Percentiles rank a stretch among this genome's conserved stretches.
Evolutionary conservation across 2,888 invertebrate genomes (phyloP).

Genomic region (Ametastegia equiseti): DNA sequence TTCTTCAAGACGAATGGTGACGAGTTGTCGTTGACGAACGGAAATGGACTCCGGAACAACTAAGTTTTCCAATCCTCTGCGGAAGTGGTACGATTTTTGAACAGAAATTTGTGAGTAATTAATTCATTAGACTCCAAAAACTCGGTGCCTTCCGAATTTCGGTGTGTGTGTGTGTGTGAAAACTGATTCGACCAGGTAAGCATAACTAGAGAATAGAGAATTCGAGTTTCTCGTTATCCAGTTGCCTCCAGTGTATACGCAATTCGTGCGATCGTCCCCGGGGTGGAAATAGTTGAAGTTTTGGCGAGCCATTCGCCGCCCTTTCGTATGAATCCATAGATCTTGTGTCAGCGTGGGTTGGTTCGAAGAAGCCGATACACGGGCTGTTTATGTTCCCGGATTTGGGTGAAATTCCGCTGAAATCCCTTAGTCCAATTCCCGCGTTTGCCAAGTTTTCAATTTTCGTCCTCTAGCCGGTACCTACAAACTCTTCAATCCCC

Average conservation of each 20-base stretch:
- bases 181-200: too few species aligned
- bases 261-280: not conserved
- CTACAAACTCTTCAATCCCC: not conserved
- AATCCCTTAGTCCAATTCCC: slow-evolving; percentile 36
- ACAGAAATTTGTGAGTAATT: too few species aligned
- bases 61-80: too few species aligned
- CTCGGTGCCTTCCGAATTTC: too few species aligned
- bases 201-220: too few species aligned
- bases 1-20: too few species aligned
- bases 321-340: slow-evolving; percentile 23
- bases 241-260: not conserved
- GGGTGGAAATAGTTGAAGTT: slow-evolving; percentile 20
- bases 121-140: too few species aligned
- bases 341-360: slow-evolving; percentile 1
- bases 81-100: too few species aligned
- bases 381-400: slow-evolving; percentile 25
- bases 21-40: too few species aligned
- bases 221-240: too few species aligned
- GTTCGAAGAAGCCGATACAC: not conserved
- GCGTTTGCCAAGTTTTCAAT: slow-evolving; percentile 35
- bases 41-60: too few species aligned
- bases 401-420: slow-evolving; percentile 16
- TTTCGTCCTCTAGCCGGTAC: slow-evolving; percentile 6
- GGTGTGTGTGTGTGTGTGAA: too few species aligned
- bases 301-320: not conserved